A percentile compares a stretch with the other conserved stretches of the same genome.
phyloP scores from a whole-genome alignment of 2,888 invertebrate genomes.

The Habrosyne pyritoides region DNA sequence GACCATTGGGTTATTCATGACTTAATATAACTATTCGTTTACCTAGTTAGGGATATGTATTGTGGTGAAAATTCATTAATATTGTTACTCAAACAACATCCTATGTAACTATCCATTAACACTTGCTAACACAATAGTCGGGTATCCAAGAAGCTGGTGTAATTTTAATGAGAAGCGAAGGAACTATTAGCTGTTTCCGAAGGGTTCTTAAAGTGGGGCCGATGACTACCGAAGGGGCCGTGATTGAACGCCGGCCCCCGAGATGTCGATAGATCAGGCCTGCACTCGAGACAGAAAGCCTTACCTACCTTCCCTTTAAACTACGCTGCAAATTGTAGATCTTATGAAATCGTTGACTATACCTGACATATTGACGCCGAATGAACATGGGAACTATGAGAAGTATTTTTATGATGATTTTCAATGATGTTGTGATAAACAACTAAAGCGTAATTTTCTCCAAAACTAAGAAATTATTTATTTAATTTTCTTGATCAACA shows the following conservation, averaged over 20 bases:
- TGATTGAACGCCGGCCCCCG: constrained; percentile 41
- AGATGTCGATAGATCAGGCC: constrained; percentile 57
- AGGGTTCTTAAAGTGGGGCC: constrained; percentile 43
- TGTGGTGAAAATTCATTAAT: not conserved
- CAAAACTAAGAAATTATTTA: too few species aligned
- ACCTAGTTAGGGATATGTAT: not conserved
- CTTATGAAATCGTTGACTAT: constrained; percentile 8
- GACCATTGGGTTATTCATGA: too few species aligned
- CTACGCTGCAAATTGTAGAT: constrained; percentile 31
- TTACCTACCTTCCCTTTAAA: constrained; percentile 27
- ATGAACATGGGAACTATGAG: not conserved
- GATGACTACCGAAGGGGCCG: constrained; percentile 48
- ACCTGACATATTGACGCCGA: not conserved
- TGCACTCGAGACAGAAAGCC: constrained; percentile 22
- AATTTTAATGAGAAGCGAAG: constrained; percentile 23
- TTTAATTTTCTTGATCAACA: too few species aligned
- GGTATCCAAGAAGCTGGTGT: constrained; percentile 4
- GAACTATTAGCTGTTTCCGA: constrained; percentile 41
- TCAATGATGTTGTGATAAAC: too few species aligned
- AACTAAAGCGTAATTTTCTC: too few species aligned
- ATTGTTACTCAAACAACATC: too few species aligned
- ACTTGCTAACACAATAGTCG: not conserved
- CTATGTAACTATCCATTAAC: not conserved
- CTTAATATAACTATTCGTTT: too few species aligned
- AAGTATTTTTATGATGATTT: too few species aligned